Evolutionary conservation across 2,888 invertebrate species (phyloP).

Genomic region (Willowsia nigromaculata): DNA sequence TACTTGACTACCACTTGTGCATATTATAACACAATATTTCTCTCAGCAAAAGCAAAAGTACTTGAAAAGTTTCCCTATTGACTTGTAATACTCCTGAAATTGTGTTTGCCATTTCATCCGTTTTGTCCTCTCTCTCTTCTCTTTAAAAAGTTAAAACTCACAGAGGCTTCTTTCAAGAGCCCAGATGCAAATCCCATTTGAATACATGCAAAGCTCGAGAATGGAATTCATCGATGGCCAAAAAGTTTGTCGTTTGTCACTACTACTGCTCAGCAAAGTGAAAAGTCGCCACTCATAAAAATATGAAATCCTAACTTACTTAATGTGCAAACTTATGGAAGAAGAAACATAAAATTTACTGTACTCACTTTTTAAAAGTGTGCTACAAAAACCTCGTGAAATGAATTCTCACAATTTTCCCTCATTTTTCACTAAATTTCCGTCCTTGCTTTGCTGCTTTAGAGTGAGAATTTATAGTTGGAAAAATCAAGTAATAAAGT

Average conservation of each 20-base stretch:
- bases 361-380: not conserved
- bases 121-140: not conserved
- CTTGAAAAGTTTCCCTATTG: not conserved
- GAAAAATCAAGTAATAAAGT: not conserved
- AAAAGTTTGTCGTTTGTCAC: conserved; percentile 29
- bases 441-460: not conserved
- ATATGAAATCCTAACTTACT: not conserved
- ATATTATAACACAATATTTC: not conserved
- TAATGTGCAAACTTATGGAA: not conserved
- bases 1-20: not conserved
- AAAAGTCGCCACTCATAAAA: not conserved
- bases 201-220: not conserved
- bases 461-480: not conserved
- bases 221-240: not conserved
- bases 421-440: not conserved
- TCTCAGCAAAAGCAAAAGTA: not conserved
- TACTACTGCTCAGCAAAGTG: not conserved
- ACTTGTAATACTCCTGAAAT: not conserved
- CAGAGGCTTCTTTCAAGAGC: not conserved
- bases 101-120: not conserved
- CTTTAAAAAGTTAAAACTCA: conserved; percentile 1
- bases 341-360: not conserved
- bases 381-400: not conserved
- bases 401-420: not conserved
- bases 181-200: conserved; percentile 26